Conservation (phyloP, 1,140 invertebrate species). For the Zaprionus tsacasi region DNA sequence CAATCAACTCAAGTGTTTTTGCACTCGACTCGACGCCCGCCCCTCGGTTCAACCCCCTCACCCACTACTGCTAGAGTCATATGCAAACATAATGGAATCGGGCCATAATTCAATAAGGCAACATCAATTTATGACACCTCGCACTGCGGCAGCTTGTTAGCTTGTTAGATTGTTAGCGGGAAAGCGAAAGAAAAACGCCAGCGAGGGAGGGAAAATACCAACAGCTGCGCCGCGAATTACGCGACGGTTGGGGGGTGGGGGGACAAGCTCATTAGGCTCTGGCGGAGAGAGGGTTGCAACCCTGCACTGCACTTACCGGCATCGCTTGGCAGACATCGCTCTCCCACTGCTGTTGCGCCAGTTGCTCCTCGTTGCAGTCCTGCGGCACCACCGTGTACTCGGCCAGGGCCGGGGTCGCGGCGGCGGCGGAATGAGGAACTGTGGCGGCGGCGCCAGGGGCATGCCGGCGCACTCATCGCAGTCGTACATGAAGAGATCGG, state of each 20-base stretch:
- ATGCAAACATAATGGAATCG: conserved; percentile 48
- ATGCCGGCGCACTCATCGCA: conserved; percentile 86
- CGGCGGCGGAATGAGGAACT: conserved; percentile 86
- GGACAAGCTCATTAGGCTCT: conserved; percentile 49
- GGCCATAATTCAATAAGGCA: conserved; percentile 76
- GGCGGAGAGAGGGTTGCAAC: conserved; percentile 55
- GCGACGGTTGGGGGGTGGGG: background rate
- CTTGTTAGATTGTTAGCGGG: conserved; percentile 8
- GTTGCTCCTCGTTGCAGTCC: conserved; percentile 75
- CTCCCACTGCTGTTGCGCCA: conserved; percentile 81
- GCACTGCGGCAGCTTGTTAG: conserved; percentile 35
- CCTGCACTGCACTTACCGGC: conserved; percentile 85
- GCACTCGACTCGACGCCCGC: conserved; percentile 55
- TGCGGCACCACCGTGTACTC: conserved; percentile 68
- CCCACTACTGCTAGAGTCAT: conserved; percentile 46
- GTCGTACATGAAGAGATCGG: conserved; percentile 77
- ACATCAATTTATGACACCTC: conserved; percentile 72
- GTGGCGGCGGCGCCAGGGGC: conserved; percentile 86
- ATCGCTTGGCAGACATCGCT: conserved; percentile 83
- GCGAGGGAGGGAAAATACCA: conserved; percentile 52
- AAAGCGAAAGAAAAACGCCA: background rate
- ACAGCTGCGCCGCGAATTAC: conserved; percentile 63
- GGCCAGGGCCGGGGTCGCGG: conserved; percentile 86
- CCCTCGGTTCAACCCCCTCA: conserved; percentile 38
- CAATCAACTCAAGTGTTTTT: conserved; percentile 46